Conservation (phyloP, 1,140 invertebrate species). For the Monochamus saltuarius region DNA sequence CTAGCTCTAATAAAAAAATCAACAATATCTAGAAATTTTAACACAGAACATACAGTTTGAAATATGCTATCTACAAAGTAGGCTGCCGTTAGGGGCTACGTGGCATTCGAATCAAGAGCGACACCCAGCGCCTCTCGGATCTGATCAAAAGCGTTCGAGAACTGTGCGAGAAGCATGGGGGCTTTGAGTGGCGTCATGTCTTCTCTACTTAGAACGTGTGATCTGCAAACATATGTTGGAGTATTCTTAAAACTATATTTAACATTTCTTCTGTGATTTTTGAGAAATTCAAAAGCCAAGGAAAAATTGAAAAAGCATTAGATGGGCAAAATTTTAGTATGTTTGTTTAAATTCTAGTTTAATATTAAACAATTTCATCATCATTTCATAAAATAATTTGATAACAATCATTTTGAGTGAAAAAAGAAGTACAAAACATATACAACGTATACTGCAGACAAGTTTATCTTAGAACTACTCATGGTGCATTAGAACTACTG, state of each 20-base stretch:
- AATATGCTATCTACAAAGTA: neutral
- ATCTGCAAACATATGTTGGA: constrained; percentile 14
- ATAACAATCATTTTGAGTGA: neutral
- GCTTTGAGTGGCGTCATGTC: constrained; percentile 28
- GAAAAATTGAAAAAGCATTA: neutral
- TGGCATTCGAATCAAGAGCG: constrained; percentile 24
- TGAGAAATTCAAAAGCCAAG: neutral
- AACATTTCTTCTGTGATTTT: neutral
- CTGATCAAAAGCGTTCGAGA: constrained; percentile 43
- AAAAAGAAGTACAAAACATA: too few species aligned
- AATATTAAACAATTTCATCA: neutral
- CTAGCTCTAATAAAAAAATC: too few species aligned
- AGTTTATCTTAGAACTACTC: too few species aligned
- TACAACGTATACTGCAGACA: too few species aligned
- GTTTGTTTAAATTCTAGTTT: neutral
- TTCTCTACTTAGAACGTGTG: constrained; percentile 15
- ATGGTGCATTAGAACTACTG: too few species aligned
- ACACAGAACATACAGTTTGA: too few species aligned
- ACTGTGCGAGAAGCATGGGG: constrained; percentile 38
- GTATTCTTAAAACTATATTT: neutral
- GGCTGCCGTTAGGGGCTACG: neutral
- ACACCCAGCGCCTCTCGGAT: constrained; percentile 43
- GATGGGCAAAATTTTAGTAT: too few species aligned
- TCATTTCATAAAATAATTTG: neutral
- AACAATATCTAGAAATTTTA: too few species aligned